A percentile compares a stretch with the other conserved stretches of the same genome.
phyloP scores from a whole-genome alignment of 2,797 vertebrate species.

The Alca torda region DNA sequence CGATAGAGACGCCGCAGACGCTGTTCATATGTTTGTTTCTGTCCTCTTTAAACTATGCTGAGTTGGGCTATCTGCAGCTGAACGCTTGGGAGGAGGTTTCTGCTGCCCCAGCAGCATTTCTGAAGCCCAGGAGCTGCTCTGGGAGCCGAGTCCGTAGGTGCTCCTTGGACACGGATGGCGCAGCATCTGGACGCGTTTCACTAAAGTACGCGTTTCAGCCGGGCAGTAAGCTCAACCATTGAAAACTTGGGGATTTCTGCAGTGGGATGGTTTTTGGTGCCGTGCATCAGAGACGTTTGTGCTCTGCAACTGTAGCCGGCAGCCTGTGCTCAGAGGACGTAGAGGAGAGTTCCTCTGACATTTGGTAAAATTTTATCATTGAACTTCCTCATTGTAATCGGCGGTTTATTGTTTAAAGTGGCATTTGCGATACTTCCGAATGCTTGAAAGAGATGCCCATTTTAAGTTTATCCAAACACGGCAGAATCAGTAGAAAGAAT shows the following conservation, averaged over 20 bases:
- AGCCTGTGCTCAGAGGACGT: neutral
- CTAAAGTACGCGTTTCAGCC: neutral
- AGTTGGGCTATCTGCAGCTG: neutral
- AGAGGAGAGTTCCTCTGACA: neutral
- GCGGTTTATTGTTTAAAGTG: neutral
- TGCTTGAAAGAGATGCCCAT: neutral
- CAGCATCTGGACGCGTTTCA: neutral
- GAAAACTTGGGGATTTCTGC: neutral
- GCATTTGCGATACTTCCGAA: neutral
- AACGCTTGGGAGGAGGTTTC: neutral
- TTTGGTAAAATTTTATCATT: neutral
- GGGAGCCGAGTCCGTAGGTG: neutral
- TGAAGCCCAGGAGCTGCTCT: neutral
- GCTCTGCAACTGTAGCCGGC: neutral
- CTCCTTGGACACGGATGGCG: neutral
- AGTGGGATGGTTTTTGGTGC: neutral
- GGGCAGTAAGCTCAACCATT: neutral
- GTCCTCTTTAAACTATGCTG: neutral
- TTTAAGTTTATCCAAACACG: neutral
- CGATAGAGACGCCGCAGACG: neutral
- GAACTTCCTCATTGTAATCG: neutral
- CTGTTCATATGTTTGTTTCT: constrained; percentile 2
- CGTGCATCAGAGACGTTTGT: neutral
- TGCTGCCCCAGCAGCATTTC: neutral
- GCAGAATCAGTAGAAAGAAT: neutral